Percentiles rank a stretch among this genome's conserved stretches.
Evolutionary conservation across 2,888 invertebrate species (phyloP).

Genomic region (Parthenolecanium corni): DNA sequence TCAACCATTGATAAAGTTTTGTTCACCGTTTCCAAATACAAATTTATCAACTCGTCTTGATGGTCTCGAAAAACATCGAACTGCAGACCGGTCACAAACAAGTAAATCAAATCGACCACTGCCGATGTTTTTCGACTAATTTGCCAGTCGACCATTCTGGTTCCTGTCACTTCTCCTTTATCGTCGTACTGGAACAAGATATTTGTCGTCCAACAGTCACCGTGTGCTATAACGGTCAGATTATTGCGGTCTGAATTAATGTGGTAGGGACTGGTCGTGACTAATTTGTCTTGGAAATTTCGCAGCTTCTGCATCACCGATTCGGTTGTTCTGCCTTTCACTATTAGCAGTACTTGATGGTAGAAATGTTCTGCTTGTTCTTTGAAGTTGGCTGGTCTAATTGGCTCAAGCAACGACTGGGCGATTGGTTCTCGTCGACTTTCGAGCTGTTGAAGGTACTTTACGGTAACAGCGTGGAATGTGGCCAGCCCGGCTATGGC

Average conservation of each 20-base stretch:
- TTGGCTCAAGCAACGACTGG: no score
- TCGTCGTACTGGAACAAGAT: constrained; percentile 21
- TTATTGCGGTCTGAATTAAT: background rate
- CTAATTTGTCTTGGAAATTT: no score
- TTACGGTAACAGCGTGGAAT: constrained; percentile 11
- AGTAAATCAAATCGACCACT: constrained; percentile 29
- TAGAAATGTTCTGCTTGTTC: no score
- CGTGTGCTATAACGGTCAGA: constrained; percentile 4
- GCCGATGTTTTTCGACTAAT: constrained; percentile 13
- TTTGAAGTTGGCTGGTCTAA: no score
- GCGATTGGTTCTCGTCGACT: background rate
- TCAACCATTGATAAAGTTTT: constrained; percentile 8
- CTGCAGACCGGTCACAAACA: constrained; percentile 23
- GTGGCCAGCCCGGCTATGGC: constrained; percentile 6
- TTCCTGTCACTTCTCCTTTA: background rate
- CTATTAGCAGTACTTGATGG: no score
- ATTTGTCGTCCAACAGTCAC: constrained; percentile 24
- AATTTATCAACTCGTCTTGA: constrained; percentile 10
- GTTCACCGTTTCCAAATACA: constrained; percentile 24
- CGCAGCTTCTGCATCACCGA: no score
- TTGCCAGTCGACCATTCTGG: constrained; percentile 6
- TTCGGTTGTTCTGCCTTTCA: no score
- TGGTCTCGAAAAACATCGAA: constrained; percentile 17
- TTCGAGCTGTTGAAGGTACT: background rate
- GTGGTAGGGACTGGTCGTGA: no score